Conservation (phyloP, 2,797 vertebrate species). For the Anas bahamensis region DNA sequence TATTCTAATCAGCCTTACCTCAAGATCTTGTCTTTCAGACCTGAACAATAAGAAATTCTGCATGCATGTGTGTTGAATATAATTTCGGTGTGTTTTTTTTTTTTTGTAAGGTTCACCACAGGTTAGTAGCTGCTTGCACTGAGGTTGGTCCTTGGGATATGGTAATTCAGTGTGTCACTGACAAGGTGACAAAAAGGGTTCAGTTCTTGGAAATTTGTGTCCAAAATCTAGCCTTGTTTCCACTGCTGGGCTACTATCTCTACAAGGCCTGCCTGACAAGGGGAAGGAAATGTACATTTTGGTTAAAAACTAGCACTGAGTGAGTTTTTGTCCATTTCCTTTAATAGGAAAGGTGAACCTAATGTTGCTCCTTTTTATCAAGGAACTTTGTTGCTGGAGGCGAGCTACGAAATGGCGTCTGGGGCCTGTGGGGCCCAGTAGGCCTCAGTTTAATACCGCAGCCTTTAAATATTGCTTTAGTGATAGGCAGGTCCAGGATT, state of each 20-base stretch:
- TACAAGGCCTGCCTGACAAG: not conserved
- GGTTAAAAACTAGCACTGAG: not conserved
- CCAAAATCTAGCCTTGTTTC: not conserved
- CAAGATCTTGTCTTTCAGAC: constrained; percentile 37
- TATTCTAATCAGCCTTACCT: constrained; percentile 17
- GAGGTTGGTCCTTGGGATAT: constrained; percentile 58
- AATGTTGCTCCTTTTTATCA: not conserved
- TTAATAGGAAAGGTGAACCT: not conserved
- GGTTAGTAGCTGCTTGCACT: not conserved
- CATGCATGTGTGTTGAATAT: not conserved
- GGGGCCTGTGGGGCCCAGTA: not conserved
- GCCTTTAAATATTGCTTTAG: not conserved
- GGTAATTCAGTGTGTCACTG: constrained; percentile 41
- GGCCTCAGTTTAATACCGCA: not conserved
- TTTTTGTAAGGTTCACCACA: constrained; percentile 45
- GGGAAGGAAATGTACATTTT: not conserved
- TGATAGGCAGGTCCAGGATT: not conserved
- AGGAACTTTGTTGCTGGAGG: not conserved
- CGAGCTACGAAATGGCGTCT: not conserved
- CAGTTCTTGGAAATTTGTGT: not conserved
- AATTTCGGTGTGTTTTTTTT: not conserved
- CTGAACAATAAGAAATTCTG: constrained; percentile 22
- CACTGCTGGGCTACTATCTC: not conserved
- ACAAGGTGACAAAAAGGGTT: not conserved
- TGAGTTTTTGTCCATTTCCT: not conserved